Conservation (phyloP, 1,140 invertebrate species). For the Drosophila lacteicornis region DNA sequence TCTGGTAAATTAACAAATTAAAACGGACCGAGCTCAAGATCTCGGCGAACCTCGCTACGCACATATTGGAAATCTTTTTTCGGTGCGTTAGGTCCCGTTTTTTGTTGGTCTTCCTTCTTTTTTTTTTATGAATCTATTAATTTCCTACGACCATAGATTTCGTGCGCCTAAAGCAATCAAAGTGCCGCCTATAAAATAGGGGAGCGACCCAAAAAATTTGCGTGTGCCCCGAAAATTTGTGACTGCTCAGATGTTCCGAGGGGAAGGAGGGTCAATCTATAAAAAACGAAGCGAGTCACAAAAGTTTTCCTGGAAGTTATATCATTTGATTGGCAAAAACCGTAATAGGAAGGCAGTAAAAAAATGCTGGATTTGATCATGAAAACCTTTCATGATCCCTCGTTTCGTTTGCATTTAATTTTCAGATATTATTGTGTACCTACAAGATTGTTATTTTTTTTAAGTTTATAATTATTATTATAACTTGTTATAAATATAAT, state of each 20-base stretch:
- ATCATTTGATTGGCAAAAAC: background rate
- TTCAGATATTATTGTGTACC: background rate
- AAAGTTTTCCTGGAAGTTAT: constrained; percentile 33
- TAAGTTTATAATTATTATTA: background rate
- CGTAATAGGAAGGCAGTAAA: background rate
- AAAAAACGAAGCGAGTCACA: constrained; percentile 15
- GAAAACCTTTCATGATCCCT: background rate
- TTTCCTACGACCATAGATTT: constrained; percentile 78
- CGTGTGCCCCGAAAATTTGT: constrained; percentile 33
- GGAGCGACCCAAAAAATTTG: constrained; percentile 28
- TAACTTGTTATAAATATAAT: background rate
- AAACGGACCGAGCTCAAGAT: constrained; percentile 46
- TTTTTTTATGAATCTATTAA: constrained; percentile 73
- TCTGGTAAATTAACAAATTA: constrained; percentile 81
- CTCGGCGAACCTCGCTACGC: constrained; percentile 15
- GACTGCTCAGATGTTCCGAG: constrained; percentile 11
- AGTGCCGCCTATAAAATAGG: constrained; percentile 59
- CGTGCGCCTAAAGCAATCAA: constrained; percentile 63
- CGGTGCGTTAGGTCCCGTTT: constrained; percentile 53
- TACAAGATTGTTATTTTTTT: background rate
- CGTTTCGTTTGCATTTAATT: background rate
- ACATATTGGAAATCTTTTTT: constrained; percentile 66
- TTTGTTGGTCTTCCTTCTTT: constrained; percentile 42
- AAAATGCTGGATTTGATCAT: background rate
- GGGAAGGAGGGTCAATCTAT: constrained; percentile 16